Conservation (phyloP, 92 coral and sea anemone species). For the Epizoanthus fatuus region DNA sequence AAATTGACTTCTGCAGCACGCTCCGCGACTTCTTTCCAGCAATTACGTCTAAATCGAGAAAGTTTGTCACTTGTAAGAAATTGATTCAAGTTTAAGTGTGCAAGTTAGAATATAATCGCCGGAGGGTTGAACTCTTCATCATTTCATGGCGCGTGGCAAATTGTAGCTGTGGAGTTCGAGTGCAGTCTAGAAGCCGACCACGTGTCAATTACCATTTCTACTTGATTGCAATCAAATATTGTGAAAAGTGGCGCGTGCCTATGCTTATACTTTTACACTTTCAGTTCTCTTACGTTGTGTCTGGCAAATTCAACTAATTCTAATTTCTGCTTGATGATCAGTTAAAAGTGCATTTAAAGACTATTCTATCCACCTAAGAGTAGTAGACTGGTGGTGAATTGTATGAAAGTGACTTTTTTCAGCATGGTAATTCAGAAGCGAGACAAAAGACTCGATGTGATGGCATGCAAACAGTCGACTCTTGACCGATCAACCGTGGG, state of each 20-base stretch:
- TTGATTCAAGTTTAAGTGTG: neutral
- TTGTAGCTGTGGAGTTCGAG: neutral
- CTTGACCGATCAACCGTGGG: neutral
- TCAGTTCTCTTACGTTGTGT: neutral
- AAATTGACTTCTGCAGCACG: conserved; percentile 13
- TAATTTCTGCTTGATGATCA: neutral
- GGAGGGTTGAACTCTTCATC: neutral
- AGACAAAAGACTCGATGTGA: conserved; percentile 24
- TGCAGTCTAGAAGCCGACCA: neutral
- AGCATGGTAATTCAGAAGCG: neutral
- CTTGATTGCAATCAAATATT: conserved; percentile 30
- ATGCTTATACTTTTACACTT: conserved; percentile 3
- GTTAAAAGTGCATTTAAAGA: neutral
- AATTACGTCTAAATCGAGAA: neutral
- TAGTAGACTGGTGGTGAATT: neutral
- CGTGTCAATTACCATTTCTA: conserved; percentile 28
- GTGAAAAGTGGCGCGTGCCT: conserved; percentile 43
- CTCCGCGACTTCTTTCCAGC: neutral
- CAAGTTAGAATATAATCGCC: neutral
- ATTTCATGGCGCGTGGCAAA: neutral
- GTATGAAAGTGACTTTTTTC: neutral
- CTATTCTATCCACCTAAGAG: neutral
- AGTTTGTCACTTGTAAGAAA: neutral
- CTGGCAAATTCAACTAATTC: neutral
- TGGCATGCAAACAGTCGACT: conserved; percentile 13